Conservation (phyloP, 1,140 invertebrate genomes). For the Homalodisca vitripennis region DNA sequence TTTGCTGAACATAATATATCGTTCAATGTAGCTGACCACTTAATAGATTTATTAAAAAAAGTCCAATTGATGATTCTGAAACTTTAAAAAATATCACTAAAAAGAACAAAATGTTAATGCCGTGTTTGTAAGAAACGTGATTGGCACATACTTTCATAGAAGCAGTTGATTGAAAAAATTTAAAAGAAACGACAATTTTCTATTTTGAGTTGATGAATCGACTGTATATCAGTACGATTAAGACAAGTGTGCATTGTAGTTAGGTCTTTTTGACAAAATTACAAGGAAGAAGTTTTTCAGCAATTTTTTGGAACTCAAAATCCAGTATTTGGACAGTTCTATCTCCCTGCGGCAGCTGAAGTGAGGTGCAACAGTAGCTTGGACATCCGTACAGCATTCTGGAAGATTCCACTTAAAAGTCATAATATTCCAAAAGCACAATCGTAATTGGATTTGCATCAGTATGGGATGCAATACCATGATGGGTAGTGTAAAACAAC, state of each 20-base stretch:
- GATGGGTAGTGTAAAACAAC: constrained; percentile 46
- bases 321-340: constrained; percentile 41
- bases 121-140: constrained; percentile 38
- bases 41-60: no score
- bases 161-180: constrained; percentile 27
- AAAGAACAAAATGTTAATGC: constrained; percentile 33
- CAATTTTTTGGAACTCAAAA: constrained; percentile 44
- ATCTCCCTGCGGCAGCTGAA: constrained; percentile 30
- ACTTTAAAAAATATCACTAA: constrained; percentile 18
- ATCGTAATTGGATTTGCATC: constrained; percentile 47
- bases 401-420: constrained; percentile 40
- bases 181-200: constrained; percentile 39
- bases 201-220: constrained; percentile 42
- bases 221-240: constrained; percentile 38
- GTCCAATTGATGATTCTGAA: no score
- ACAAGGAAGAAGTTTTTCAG: constrained; percentile 39
- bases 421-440: constrained; percentile 41
- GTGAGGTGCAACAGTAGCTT: constrained; percentile 42
- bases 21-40: no score
- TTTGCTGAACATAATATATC: no score
- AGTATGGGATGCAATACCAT: constrained; percentile 46
- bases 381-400: constrained; percentile 42
- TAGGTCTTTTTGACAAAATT: constrained; percentile 42
- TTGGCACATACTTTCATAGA: constrained; percentile 38
- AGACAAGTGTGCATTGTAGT: constrained; percentile 38